These are phyloP conservation scores for Lagria hirta DNA, from an alignment of 2,888 invertebrate genomes.

Conservation along the genomic window DNA sequence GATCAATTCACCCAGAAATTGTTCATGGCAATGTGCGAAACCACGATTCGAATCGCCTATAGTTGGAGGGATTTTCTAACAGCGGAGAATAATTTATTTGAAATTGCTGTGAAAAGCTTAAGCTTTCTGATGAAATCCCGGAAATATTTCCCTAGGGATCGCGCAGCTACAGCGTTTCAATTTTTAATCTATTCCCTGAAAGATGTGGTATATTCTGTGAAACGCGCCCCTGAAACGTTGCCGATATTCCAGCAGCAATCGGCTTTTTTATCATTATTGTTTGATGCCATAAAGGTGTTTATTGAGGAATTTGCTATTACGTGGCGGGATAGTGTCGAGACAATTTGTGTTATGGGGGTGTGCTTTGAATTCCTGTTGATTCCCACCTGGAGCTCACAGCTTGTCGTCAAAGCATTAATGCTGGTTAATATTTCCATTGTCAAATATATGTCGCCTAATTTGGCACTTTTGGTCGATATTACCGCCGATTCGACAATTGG, in stretches of 20 bases:
- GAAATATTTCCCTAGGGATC: slow-evolving; percentile 61
- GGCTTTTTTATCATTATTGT: slow-evolving; percentile 62
- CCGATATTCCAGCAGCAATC: slow-evolving; percentile 41
- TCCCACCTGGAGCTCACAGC: slow-evolving; percentile 56
- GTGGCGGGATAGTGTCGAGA: slow-evolving; percentile 78
- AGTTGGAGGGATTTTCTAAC: slow-evolving; percentile 50
- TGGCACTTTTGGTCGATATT: slow-evolving; percentile 71
- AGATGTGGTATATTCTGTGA: slow-evolving; percentile 53
- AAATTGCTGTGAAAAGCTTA: slow-evolving; percentile 58
- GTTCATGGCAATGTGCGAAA: slow-evolving; percentile 64
- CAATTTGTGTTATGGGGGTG: slow-evolving; percentile 64
- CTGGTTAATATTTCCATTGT: slow-evolving; percentile 69
- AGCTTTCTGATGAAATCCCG: slow-evolving; percentile 62
- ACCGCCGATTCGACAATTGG: slow-evolving; percentile 64
- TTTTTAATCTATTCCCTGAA: slow-evolving; percentile 63
- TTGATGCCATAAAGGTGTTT: slow-evolving; percentile 65
- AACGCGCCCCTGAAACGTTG: slow-evolving; percentile 33
- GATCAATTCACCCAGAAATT: slow-evolving; percentile 64
- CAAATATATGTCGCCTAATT: slow-evolving; percentile 76
- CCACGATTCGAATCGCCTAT: slow-evolving; percentile 57
- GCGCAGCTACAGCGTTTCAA: slow-evolving; percentile 66
- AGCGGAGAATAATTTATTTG: slow-evolving; percentile 52
- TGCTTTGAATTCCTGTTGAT: slow-evolving; percentile 59
- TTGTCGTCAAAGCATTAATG: slow-evolving; percentile 70
- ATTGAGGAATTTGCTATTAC: slow-evolving; percentile 71